phyloP scores from a whole-genome alignment of 2,888 invertebrate genomes.

The Meteorus colon region DNA sequence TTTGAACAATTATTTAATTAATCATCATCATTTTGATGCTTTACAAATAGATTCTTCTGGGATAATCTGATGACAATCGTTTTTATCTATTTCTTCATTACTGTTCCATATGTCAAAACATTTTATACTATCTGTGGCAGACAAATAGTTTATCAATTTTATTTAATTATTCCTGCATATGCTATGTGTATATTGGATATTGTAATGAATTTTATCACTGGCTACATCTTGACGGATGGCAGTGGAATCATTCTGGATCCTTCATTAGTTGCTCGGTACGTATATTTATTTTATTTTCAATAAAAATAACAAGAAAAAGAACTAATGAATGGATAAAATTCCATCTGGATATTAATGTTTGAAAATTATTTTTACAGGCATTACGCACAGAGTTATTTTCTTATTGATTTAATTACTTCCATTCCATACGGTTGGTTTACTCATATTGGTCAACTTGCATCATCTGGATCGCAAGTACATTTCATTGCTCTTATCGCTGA shows the following conservation, averaged over 20 bases:
- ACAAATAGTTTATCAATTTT: slow-evolving; percentile 38
- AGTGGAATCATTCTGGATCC: slow-evolving; percentile 62
- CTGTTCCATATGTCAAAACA: slow-evolving; percentile 58
- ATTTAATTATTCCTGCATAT: slow-evolving; percentile 55
- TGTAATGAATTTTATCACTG: slow-evolving; percentile 67
- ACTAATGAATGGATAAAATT: neutral
- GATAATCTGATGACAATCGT: slow-evolving; percentile 62
- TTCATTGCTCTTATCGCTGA: slow-evolving; percentile 57
- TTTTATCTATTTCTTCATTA: slow-evolving; percentile 60
- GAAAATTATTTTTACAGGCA: slow-evolving; percentile 56
- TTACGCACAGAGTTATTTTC: slow-evolving; percentile 64
- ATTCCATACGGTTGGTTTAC: slow-evolving; percentile 63
- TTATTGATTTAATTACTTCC: slow-evolving; percentile 67
- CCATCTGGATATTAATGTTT: neutral
- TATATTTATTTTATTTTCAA: neutral
- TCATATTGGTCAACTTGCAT: slow-evolving; percentile 38
- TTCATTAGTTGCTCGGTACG: slow-evolving; percentile 56
- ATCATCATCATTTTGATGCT: neutral
- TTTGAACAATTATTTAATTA: neutral
- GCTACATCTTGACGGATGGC: slow-evolving; percentile 58
- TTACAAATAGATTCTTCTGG: slow-evolving; percentile 60
- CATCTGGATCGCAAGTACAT: slow-evolving; percentile 53
- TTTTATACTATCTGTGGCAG: slow-evolving; percentile 57
- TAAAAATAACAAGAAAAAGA: neutral
- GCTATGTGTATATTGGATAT: slow-evolving; percentile 61